Percentiles rank a stretch among this genome's conserved stretches.
Conservation (phyloP, 2,888 invertebrate genomes). For the Agapostemon virescens region DNA sequence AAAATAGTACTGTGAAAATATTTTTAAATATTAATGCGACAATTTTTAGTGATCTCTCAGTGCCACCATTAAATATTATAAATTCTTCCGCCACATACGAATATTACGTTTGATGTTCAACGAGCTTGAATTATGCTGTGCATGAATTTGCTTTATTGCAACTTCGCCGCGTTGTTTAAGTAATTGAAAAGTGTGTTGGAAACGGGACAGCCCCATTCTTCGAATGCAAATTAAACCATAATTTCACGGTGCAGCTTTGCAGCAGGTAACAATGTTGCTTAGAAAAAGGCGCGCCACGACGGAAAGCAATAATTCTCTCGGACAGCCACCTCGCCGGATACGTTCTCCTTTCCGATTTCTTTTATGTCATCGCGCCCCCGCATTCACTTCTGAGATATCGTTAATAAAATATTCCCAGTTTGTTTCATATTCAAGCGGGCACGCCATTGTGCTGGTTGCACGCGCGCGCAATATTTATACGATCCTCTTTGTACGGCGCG, state of each 20-base stretch:
- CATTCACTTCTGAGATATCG: background rate
- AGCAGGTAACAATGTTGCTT: background rate
- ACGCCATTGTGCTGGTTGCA: background rate
- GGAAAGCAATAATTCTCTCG: background rate
- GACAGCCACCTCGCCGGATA: background rate
- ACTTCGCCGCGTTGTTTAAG: background rate
- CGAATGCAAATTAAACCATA: conserved; percentile 3
- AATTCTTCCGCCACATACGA: background rate
- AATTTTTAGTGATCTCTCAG: too few relatives aligned
- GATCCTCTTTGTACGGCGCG: background rate
- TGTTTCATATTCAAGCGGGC: background rate
- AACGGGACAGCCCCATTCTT: background rate
- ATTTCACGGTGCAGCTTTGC: background rate
- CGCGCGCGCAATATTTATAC: conserved; percentile 4
- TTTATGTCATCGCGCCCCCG: background rate
- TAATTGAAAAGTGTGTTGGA: background rate
- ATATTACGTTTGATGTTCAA: background rate
- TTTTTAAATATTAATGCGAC: too few relatives aligned
- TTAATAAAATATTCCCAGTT: conserved; percentile 13
- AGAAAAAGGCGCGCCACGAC: background rate
- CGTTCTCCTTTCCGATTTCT: background rate
- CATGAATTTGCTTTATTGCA: background rate
- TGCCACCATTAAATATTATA: too few relatives aligned
- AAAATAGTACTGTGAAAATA: too few relatives aligned
- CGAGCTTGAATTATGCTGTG: background rate